Evolutionary conservation across 1,140 invertebrate species (phyloP).

Genomic region (Trypoxylus dichotomus): DNA sequence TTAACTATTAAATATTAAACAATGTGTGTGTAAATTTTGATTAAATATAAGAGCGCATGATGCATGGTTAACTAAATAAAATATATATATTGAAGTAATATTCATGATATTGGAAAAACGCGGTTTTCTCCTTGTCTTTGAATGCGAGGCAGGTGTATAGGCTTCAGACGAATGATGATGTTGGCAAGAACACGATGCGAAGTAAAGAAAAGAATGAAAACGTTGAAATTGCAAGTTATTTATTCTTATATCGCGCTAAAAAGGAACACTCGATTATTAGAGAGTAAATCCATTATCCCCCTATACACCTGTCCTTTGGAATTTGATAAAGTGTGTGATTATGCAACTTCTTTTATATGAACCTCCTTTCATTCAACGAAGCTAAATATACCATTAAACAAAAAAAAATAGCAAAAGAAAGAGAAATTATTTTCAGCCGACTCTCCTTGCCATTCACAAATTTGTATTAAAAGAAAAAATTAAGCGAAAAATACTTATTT

Average conservation of each 20-base stretch:
- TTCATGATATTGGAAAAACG: conserved; percentile 43
- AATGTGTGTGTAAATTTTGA: conserved; percentile 46
- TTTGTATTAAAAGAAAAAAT: conserved; percentile 31
- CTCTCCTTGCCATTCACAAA: conserved; percentile 44
- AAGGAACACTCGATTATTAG: background rate
- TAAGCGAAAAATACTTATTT: conserved; percentile 28
- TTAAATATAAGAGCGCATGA: conserved; percentile 43
- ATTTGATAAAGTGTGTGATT: conserved; percentile 53
- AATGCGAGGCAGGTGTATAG: conserved; percentile 45
- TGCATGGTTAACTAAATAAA: conserved; percentile 47
- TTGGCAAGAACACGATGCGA: background rate
- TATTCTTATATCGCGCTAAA: conserved; percentile 44
- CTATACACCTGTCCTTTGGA: conserved; percentile 44
- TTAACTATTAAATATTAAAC: conserved; percentile 48
- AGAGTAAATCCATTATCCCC: background rate
- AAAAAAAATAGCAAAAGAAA: background rate
- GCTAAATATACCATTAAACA: background rate
- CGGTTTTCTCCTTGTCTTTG: conserved; percentile 49
- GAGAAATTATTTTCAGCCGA: conserved; percentile 40
- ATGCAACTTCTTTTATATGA: conserved; percentile 39
- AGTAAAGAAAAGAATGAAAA: conserved; percentile 11
- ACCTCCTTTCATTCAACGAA: conserved; percentile 22
- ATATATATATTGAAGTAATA: conserved; percentile 29
- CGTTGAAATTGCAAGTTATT: conserved; percentile 47
- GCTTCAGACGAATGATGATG: background rate